Conservation (phyloP, 2,797 vertebrate genomes). For the Garrulus glandarius region DNA sequence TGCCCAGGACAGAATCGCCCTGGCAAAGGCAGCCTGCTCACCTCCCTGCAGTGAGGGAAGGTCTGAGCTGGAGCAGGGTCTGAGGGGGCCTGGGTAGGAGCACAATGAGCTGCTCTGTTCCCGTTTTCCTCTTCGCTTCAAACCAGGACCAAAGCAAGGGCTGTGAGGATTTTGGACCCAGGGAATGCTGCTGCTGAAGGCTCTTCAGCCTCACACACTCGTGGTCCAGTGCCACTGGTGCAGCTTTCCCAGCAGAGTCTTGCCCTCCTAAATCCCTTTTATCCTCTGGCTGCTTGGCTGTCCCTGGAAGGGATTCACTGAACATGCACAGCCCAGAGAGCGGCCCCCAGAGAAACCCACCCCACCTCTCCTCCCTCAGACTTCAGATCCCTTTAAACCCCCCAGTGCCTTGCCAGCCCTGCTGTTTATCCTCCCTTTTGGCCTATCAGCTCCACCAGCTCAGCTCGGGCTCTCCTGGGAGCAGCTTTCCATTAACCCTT, state of each 20-base stretch:
- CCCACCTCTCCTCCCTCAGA: neutral
- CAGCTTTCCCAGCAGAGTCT: neutral
- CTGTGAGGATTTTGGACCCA: neutral
- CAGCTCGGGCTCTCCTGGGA: neutral
- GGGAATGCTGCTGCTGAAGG: neutral
- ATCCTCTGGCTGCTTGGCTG: neutral
- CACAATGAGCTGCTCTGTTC: fast-evolving
- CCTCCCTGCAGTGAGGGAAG: neutral
- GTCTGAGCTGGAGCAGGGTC: neutral
- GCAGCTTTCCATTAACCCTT: constrained; percentile 19
- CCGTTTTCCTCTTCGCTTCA: neutral
- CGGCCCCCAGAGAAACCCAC: neutral
- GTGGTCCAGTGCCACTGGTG: neutral
- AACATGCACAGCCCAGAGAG: neutral
- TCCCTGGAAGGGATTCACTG: neutral
- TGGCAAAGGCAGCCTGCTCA: neutral
- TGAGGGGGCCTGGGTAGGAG: neutral
- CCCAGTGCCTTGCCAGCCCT: neutral
- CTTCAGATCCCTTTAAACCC: neutral
- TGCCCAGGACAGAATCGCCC: neutral
- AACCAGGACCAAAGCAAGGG: neutral
- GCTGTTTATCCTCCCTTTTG: neutral
- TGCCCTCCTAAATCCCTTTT: neutral
- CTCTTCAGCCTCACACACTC: neutral
- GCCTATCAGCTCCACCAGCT: neutral